These are phyloP conservation scores for Tapirus indicus DNA, from an alignment of 2,797 vertebrate species.

Conservation along the genomic window DNA sequence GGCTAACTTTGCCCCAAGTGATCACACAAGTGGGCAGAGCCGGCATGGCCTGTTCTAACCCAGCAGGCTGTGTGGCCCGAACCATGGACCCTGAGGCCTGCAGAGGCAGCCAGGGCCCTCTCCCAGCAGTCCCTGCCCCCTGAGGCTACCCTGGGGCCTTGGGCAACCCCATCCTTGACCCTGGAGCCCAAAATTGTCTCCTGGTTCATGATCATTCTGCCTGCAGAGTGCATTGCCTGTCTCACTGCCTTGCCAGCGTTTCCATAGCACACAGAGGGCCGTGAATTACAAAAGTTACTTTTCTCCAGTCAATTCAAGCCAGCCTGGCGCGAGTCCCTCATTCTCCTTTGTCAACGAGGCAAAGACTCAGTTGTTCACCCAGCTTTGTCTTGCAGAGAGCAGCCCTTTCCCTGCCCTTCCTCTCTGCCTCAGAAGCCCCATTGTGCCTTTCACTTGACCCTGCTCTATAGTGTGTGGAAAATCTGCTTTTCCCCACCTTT, in stretches of 20 bases:
- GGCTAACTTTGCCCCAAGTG: background rate
- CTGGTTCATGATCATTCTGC: background rate
- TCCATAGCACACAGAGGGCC: background rate
- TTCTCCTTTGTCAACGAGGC: conserved; percentile 76
- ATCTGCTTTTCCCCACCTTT: background rate
- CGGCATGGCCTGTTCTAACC: background rate
- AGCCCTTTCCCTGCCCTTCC: conserved; percentile 35
- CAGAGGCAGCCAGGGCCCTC: background rate
- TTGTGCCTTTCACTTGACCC: conserved; percentile 62
- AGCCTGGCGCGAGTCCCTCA: conserved; percentile 70
- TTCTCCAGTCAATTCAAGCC: conserved; percentile 62
- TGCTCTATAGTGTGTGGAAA: conserved; percentile 16
- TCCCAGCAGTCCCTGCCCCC: background rate
- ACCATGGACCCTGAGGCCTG: fast-evolving
- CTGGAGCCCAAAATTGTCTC: background rate
- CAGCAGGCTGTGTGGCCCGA: background rate
- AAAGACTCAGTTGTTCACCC: conserved; percentile 71
- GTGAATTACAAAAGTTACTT: conserved; percentile 65
- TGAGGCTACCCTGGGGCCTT: background rate
- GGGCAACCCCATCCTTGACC: background rate
- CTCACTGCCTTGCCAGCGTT: conserved; percentile 34
- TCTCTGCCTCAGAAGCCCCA: background rate
- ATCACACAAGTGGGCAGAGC: background rate
- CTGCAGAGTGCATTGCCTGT: background rate
- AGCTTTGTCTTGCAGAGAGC: conserved; percentile 47